Base-by-base conservation (phyloP, 2,888 invertebrate genomes). In the Meganola albula region DNA sequence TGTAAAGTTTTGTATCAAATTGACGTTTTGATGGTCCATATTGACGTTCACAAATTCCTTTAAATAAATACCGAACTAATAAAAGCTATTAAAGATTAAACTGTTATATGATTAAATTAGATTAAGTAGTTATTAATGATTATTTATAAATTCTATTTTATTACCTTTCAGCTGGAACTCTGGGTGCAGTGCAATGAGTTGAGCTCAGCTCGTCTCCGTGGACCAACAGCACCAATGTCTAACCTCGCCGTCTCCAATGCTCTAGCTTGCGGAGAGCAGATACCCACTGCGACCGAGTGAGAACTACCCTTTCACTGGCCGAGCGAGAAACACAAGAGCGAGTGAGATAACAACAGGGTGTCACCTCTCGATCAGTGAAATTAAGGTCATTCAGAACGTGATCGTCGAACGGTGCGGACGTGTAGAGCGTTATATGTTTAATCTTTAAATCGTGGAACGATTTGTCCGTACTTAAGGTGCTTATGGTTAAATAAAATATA, bases 111-210 rank as follows among this genome's bases (percentile, higher is more conserved):
- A 16, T 5, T 16, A 16, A 16, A 16, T 16, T 16, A 16, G 16
- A 16, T 16, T 16, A 4, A 16, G 4, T 5, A n/a, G n/a, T n/a
- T n/a, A n/a, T n/a, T n/a, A 5, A 16, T 16, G 6, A 5, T 16
- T 16, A 16, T 16, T 16, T 16, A 16, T 16, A 16, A 16, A 16
- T n/a, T n/a, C n/a, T n/a, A n/a, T n/a, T n/a, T n/a, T n/a, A n/a
- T n/a, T n/a, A 20, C 1, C 24, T 78, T 77, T 5, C 70, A 87
- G 87, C 55, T 87, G 67, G 84, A 84, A 31, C 69, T 86, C 0
- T 87, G 87, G 87, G 85, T 87, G 23, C 84, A 86, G 45, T 82
- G 85, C 48, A 87, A 87, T 47, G 86, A 87, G 26, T 38, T 87
- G 4, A 86, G 83, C 29, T 86, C 87, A 0, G 86, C 85, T 3